phyloP scores from a whole-genome alignment of 2,797 vertebrate genomes.

The Chrosomus eos region DNA sequence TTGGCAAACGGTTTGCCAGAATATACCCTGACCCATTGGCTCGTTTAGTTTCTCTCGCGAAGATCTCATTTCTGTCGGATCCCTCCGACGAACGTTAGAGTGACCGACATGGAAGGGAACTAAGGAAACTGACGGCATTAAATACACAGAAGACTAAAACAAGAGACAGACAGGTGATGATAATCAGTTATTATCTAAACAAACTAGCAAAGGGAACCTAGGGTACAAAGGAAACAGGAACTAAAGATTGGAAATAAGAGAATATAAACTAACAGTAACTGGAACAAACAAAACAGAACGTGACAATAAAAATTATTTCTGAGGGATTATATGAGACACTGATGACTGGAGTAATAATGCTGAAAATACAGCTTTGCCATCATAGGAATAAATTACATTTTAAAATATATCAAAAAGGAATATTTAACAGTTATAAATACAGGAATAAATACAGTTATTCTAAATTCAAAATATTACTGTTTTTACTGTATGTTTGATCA shows the following conservation, averaged over 20 bases:
- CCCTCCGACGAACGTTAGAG: no score
- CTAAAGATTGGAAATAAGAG: not conserved
- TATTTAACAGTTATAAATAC: no score
- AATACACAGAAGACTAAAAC: not conserved
- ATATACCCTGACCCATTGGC: no score
- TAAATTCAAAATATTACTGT: not conserved
- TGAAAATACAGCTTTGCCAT: not conserved
- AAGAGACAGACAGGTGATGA: not conserved
- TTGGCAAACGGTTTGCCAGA: no score
- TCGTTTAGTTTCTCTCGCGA: no score
- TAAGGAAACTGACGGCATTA: not conserved
- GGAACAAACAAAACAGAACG: not conserved
- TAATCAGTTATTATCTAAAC: not conserved
- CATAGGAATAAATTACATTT: not conserved
- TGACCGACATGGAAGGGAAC: no score
- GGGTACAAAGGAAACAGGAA: not conserved
- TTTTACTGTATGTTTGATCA: not conserved
- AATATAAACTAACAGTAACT: not conserved
- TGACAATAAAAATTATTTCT: not conserved
- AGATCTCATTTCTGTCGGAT: no score
- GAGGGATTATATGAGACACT: not conserved
- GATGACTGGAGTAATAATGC: not conserved
- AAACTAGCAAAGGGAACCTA: not conserved
- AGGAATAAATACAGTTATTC: not conserved
- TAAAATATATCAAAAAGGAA: not conserved